Conservation (phyloP, 2,888 invertebrate species). For the Brassicogethes aeneus region DNA sequence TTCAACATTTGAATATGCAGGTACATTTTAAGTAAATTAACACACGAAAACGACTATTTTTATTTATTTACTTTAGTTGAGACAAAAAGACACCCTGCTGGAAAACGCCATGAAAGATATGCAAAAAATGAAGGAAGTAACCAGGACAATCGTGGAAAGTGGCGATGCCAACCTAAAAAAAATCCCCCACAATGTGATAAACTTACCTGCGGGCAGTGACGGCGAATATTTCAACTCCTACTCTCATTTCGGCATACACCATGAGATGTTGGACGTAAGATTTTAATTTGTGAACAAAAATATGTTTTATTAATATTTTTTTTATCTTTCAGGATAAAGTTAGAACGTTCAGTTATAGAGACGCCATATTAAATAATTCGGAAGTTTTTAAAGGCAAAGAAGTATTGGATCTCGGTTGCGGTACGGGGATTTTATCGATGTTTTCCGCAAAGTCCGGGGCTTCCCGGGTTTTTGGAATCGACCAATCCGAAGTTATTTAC, state of each 20-base stretch:
- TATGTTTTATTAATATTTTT: no score
- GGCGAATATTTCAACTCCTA: slow-evolving; percentile 76
- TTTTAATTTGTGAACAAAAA: no score
- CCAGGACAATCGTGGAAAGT: slow-evolving; percentile 46
- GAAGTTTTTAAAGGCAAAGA: slow-evolving; percentile 62
- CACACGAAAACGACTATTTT: slow-evolving; percentile 6
- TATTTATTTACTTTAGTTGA: slow-evolving; percentile 45
- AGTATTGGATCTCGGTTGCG: slow-evolving; percentile 95
- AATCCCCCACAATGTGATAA: slow-evolving; percentile 35
- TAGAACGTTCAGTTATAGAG: slow-evolving; percentile 78
- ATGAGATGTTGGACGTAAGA: slow-evolving; percentile 81
- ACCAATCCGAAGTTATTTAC: slow-evolving; percentile 92
- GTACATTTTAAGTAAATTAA: slow-evolving; percentile 19
- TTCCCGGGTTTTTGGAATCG: slow-evolving; percentile 80
- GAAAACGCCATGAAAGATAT: slow-evolving; percentile 54
- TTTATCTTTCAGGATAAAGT: slow-evolving; percentile 61
- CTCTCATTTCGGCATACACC: slow-evolving; percentile 86
- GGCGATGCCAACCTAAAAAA: slow-evolving; percentile 24
- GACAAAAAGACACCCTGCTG: slow-evolving; percentile 50
- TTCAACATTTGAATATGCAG: slow-evolving; percentile 36
- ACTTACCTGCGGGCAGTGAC: slow-evolving; percentile 54
- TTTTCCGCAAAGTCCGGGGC: slow-evolving; percentile 96
- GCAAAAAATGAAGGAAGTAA: slow-evolving; percentile 50
- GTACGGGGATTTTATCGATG: slow-evolving; percentile 96
- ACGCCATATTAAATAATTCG: slow-evolving; percentile 71